phyloP scores from a whole-genome alignment of 2,888 invertebrate genomes.

The Yponomeuta plumbellus region DNA sequence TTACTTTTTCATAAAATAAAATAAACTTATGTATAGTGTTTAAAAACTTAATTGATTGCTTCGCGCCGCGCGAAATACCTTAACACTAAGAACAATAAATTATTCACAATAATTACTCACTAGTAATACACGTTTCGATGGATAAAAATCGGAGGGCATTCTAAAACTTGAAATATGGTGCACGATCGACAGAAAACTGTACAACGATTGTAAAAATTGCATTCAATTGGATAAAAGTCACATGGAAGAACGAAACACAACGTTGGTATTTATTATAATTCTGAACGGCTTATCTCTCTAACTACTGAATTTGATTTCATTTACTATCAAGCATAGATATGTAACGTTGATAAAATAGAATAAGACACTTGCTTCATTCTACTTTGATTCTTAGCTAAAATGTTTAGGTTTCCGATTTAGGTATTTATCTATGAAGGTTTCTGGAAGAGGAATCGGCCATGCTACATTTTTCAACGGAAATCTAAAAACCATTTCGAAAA shows the following conservation, averaged over 20 bases:
- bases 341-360: not conserved
- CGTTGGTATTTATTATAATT: not conserved
- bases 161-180: constrained; percentile 9
- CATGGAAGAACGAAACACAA: constrained; percentile 14
- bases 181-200: not conserved
- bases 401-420: too few species aligned
- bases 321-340: not conserved
- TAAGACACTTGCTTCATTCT: not conserved
- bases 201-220: not conserved
- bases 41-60: too few species aligned
- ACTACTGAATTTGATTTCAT: not conserved
- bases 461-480: too few species aligned
- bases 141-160: constrained; percentile 21
- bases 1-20: too few species aligned
- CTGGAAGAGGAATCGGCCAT: too few species aligned
- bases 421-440: too few species aligned
- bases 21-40: too few species aligned
- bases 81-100: too few species aligned
- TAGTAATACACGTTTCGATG: constrained; percentile 19
- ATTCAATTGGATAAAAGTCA: not conserved
- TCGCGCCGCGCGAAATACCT: too few species aligned
- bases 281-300: not conserved
- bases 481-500: too few species aligned
- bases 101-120: not conserved
- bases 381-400: not conserved